Conservation (phyloP, 2,113 vertebrate genomes). For the Plectropomus leopardus region DNA sequence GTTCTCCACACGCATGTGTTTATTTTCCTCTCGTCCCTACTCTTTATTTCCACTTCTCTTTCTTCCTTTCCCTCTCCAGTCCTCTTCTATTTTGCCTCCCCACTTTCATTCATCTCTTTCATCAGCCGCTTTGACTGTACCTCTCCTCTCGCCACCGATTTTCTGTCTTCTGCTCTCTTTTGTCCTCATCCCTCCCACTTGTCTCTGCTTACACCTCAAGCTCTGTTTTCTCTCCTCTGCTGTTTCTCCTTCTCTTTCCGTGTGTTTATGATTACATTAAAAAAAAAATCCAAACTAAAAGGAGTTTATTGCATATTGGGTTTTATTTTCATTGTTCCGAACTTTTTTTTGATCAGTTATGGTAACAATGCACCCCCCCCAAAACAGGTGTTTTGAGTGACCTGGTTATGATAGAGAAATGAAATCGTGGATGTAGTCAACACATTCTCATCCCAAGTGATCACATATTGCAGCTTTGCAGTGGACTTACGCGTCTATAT, state of each 20-base stretch:
- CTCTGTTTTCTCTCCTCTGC: too few species aligned
- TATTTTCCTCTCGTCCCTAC: neutral
- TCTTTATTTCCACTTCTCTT: too few species aligned
- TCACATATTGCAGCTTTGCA: too few species aligned
- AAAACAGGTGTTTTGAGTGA: too few species aligned
- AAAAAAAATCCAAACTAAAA: neutral
- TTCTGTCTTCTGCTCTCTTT: slow-evolving; percentile 1
- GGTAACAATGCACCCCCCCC: too few species aligned
- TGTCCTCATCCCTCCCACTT: neutral
- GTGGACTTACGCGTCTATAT: too few species aligned
- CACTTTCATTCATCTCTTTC: neutral
- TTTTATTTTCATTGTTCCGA: neutral
- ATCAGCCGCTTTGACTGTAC: neutral
- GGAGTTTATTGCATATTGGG: neutral
- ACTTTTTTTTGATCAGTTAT: neutral
- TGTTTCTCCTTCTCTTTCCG: neutral
- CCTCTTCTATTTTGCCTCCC: neutral
- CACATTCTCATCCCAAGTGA: too few species aligned
- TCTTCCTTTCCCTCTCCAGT: neutral
- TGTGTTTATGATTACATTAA: too few species aligned
- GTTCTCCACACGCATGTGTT: neutral
- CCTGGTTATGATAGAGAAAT: too few species aligned
- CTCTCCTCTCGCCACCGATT: slow-evolving; percentile 10
- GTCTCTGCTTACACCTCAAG: neutral
- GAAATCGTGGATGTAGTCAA: too few species aligned